These are phyloP conservation scores for Xestia xanthographa DNA, from an alignment of 2,888 invertebrate species.

Conservation along the genomic window DNA sequence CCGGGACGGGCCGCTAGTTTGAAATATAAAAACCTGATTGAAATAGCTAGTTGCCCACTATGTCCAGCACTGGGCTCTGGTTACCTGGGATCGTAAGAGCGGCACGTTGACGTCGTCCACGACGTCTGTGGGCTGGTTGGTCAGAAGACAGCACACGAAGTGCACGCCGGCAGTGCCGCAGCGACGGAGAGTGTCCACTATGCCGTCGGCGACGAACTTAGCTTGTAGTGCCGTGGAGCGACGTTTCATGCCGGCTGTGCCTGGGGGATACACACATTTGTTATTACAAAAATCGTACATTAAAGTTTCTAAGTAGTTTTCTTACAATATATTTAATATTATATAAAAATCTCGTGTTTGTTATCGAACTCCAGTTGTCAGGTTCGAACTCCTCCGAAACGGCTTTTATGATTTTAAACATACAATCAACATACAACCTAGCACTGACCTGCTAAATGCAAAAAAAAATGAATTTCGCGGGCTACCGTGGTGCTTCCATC, in stretches of 20 bases:
- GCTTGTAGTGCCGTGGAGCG: slow-evolving; percentile 96
- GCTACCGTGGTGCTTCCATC: too few species aligned
- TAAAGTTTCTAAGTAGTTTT: not conserved
- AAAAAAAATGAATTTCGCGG: too few species aligned
- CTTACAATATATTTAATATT: too few species aligned
- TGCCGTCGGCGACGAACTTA: slow-evolving; percentile 94
- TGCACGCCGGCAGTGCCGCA: slow-evolving; percentile 93
- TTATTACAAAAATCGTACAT: not conserved
- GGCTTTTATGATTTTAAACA: too few species aligned
- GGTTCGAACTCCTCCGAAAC: too few species aligned
- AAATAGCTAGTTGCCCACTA: too few species aligned
- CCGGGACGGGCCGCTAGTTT: too few species aligned
- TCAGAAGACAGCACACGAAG: slow-evolving; percentile 96
- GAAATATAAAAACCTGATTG: too few species aligned
- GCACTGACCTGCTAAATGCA: too few species aligned
- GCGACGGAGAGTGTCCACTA: slow-evolving; percentile 96
- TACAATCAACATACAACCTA: too few species aligned
- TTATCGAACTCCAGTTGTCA: too few species aligned
- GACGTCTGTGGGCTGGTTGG: slow-evolving; percentile 90
- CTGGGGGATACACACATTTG: slow-evolving; percentile 66
- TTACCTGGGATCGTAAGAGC: slow-evolving; percentile 95
- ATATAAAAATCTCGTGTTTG: too few species aligned
- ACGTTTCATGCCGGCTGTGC: slow-evolving; percentile 93
- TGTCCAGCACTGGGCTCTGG: not conserved
- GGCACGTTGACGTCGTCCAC: slow-evolving; percentile 94